phyloP scores from a whole-genome alignment of 2,113 vertebrate species.

The Nyctibius bracteatus region DNA sequence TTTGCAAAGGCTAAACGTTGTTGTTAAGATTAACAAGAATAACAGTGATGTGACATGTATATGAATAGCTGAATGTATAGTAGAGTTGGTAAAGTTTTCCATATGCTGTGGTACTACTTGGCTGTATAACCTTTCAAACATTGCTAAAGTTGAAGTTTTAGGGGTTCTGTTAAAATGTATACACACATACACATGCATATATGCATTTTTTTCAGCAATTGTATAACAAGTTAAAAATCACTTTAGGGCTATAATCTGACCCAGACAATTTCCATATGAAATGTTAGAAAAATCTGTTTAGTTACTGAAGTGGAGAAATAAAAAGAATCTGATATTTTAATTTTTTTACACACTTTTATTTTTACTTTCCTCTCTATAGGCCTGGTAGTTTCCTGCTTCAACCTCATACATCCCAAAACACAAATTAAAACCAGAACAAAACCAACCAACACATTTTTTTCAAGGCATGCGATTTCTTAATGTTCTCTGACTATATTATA shows the following conservation, averaged over 20 bases:
- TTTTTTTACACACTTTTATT: neutral
- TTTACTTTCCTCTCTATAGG: neutral
- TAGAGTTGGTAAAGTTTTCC: slow-evolving; percentile 73
- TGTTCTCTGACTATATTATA: neutral
- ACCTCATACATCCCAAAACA: neutral
- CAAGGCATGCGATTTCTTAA: neutral
- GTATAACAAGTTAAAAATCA: neutral
- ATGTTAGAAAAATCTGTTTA: neutral
- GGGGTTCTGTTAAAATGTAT: neutral
- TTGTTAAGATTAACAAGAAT: slow-evolving; percentile 76
- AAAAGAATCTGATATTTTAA: neutral
- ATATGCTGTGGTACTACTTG: slow-evolving; percentile 62
- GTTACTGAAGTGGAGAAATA: neutral
- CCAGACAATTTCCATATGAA: neutral
- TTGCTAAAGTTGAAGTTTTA: neutral
- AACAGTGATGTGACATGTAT: slow-evolving; percentile 76
- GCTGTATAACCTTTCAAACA: neutral
- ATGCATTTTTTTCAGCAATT: neutral
- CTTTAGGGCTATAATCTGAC: neutral
- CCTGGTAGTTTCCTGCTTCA: neutral
- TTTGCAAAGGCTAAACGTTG: slow-evolving; percentile 76
- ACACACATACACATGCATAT: neutral
- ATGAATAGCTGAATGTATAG: slow-evolving; percentile 71
- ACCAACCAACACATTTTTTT: neutral
- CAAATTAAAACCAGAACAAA: neutral